Conservation (phyloP, 64 coral and sea anemone species). For the Stichodactyla mertensii region DNA sequence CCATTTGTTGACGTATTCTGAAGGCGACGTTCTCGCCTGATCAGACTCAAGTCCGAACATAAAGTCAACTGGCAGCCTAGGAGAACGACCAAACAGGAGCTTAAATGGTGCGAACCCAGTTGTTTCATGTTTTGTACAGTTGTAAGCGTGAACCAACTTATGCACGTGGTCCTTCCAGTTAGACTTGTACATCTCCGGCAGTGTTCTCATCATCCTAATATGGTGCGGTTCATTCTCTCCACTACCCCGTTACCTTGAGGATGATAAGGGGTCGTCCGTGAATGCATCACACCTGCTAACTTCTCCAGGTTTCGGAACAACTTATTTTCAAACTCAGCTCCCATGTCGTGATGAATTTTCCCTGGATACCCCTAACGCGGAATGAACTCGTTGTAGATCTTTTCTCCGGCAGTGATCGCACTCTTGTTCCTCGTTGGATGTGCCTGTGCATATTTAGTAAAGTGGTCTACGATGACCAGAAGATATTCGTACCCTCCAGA, state of each 20-base stretch:
- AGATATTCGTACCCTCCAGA: no score
- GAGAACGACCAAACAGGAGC: conserved; percentile 16
- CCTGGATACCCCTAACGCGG: conserved; percentile 27
- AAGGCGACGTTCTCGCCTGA: neutral
- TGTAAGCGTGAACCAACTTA: conserved; percentile 18
- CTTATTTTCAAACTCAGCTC: conserved; percentile 36
- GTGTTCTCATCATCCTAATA: conserved; percentile 11
- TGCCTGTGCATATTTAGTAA: no score
- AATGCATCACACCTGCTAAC: conserved; percentile 24
- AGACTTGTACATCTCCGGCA: conserved; percentile 15
- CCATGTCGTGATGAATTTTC: conserved; percentile 30
- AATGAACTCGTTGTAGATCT: neutral
- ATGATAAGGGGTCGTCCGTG: conserved; percentile 19
- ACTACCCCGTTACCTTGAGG: conserved; percentile 22
- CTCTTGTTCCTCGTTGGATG: no score
- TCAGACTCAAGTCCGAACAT: neutral
- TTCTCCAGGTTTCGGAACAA: conserved; percentile 27
- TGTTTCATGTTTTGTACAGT: conserved; percentile 15
- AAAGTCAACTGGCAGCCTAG: conserved; percentile 24
- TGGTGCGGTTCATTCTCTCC: conserved; percentile 1
- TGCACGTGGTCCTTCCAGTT: conserved; percentile 7
- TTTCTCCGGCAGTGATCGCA: no score
- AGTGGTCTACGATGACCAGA: no score
- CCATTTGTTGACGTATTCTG: conserved; percentile 25
- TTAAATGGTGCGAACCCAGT: conserved; percentile 12